Percentiles rank a stretch among this genome's conserved stretches.
phyloP scores from a whole-genome alignment of 2,113 vertebrate species.

The Sylvilagus bachmani region DNA sequence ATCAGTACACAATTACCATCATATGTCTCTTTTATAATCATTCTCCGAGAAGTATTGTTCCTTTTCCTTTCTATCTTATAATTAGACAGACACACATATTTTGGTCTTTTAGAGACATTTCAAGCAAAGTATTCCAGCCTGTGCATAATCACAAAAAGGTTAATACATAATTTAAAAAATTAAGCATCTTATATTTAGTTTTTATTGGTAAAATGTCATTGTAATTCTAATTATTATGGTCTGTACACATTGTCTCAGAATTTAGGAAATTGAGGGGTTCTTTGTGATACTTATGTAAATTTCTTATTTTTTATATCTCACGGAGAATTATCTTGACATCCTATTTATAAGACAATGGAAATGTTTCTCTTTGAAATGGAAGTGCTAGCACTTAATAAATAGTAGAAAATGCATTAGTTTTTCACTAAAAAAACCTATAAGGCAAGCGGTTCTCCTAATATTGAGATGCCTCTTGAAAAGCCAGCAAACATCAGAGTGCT shows the following conservation, averaged over 20 bases:
- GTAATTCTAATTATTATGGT: neutral
- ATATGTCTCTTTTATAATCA: neutral
- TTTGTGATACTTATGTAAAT: neutral
- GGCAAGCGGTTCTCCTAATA: too few relatives aligned
- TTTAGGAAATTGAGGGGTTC: neutral
- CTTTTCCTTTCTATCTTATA: neutral
- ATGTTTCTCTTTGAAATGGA: neutral
- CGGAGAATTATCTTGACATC: neutral
- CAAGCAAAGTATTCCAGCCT: neutral
- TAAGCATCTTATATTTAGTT: neutral
- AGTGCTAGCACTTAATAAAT: neutral
- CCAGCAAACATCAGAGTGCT: too few relatives aligned
- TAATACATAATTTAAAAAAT: neutral
- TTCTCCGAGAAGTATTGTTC: neutral
- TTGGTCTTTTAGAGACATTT: conserved; percentile 11
- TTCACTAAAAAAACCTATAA: neutral
- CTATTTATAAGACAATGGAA: neutral
- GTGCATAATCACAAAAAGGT: neutral
- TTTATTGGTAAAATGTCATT: neutral
- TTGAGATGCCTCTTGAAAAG: too few relatives aligned
- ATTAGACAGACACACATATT: neutral
- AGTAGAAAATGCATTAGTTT: neutral
- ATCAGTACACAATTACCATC: neutral
- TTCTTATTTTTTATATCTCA: neutral
- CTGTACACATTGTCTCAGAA: neutral